phyloP scores from a whole-genome alignment of 1,140 invertebrate species.

The Drosophila asahinai region DNA sequence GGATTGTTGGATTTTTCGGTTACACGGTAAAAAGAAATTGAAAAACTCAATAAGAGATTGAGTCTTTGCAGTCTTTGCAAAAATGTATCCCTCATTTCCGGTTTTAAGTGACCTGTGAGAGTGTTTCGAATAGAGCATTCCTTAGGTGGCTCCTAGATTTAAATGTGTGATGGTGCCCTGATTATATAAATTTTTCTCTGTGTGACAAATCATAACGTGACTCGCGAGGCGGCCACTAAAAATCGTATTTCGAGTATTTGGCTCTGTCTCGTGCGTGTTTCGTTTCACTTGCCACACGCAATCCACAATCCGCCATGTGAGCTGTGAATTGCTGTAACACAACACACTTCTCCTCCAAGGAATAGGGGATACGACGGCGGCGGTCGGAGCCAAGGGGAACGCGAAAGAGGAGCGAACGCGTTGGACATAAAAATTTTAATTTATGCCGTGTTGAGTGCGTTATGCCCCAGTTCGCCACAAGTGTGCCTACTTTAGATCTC shows the following conservation, averaged over 20 bases:
- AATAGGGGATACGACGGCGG: background rate
- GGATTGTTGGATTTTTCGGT: constrained; percentile 42
- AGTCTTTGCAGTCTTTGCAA: too few species aligned
- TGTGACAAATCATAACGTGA: constrained; percentile 72
- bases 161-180: too few species aligned
- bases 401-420: constrained; percentile 18
- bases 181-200: background rate
- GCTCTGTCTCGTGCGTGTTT: constrained; percentile 67
- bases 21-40: constrained; percentile 2
- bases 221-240: constrained; percentile 66
- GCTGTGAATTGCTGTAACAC: constrained; percentile 59
- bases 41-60: too few species aligned
- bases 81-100: too few species aligned
- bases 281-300: constrained; percentile 72
- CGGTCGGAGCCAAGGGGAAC: too few species aligned
- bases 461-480: constrained; percentile 73
- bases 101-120: too few species aligned
- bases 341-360: constrained; percentile 16
- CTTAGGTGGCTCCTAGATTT: too few species aligned
- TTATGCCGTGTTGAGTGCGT: constrained; percentile 81
- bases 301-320: constrained; percentile 43
- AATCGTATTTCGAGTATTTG: constrained; percentile 63
- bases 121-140: too few species aligned
- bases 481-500: constrained; percentile 63
- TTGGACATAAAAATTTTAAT: constrained; percentile 72